Conservation (phyloP, 2,888 invertebrate species). For the Atherix ibis region DNA sequence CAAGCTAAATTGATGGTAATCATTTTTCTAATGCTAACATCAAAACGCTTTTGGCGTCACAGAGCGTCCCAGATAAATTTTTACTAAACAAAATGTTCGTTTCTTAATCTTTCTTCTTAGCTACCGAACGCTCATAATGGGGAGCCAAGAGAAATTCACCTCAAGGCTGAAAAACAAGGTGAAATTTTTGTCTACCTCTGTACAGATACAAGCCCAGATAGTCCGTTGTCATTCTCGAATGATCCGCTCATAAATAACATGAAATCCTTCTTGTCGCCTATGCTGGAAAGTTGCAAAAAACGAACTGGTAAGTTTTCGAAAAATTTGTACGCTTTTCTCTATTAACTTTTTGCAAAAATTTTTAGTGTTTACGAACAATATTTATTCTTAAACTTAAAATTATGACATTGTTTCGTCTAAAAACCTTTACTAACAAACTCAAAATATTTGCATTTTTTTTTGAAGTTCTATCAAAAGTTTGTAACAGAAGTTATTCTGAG, state of each 20-base stretch:
- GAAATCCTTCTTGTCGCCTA: constrained; percentile 38
- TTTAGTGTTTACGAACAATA: too few relatives aligned
- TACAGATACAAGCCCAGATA: constrained; percentile 53
- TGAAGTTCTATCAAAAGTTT: constrained; percentile 1
- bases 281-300: constrained; percentile 37
- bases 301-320: constrained; percentile 32
- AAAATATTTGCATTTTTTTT: constrained; percentile 2
- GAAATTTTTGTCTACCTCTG: constrained; percentile 93
- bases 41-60: neutral
- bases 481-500: neutral
- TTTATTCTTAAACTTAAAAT: too few relatives aligned
- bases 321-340: too few relatives aligned
- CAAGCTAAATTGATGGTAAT: constrained; percentile 76
- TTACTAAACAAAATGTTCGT: neutral
- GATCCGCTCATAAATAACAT: constrained; percentile 50
- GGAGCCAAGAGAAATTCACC: constrained; percentile 67
- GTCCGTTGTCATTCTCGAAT: constrained; percentile 29
- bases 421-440: too few relatives aligned
- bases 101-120: constrained; percentile 27
- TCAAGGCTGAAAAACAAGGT: constrained; percentile 73
- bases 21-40: constrained; percentile 12
- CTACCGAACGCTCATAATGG: constrained; percentile 48
- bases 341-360: too few relatives aligned
- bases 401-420: too few relatives aligned
- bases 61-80: neutral